phyloP scores from a whole-genome alignment of 2,113 vertebrate genomes.

The Motacilla tschutschensis region DNA sequence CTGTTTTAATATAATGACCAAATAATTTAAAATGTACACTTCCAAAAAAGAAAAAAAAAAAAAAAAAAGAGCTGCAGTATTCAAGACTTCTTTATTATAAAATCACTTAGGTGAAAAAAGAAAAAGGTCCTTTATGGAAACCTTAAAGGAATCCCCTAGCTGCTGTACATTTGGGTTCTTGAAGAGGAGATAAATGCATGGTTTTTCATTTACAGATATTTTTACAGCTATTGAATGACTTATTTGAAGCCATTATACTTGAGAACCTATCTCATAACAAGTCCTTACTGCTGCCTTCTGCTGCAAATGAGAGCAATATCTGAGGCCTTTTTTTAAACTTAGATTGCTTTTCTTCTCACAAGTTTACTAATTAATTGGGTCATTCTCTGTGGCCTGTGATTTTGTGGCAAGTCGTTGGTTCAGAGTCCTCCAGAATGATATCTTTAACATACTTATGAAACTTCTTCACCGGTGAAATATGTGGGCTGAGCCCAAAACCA shows the following conservation, averaged over 20 bases:
- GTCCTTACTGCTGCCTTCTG: not conserved
- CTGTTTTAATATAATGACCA: not conserved
- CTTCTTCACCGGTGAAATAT: slow-evolving; percentile 32
- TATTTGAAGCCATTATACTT: not conserved
- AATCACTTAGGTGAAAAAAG: not conserved
- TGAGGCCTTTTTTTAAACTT: not conserved
- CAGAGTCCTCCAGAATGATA: not conserved
- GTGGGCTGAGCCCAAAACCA: slow-evolving; percentile 38
- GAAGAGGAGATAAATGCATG: not conserved
- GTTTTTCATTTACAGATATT: not conserved
- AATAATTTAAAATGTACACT: not conserved
- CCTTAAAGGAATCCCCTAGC: not conserved
- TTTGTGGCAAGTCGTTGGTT: not conserved
- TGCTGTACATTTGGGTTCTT: not conserved
- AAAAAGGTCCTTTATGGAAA: not conserved
- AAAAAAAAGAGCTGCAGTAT: not conserved
- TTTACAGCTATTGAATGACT: not conserved
- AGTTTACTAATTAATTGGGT: not conserved
- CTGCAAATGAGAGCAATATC: not conserved
- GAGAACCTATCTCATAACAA: not conserved
- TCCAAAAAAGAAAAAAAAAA: not conserved
- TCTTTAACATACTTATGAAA: slow-evolving; percentile 7
- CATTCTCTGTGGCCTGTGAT: not conserved
- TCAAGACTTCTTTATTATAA: not conserved
- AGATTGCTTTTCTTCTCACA: not conserved